These are phyloP conservation scores for Felis catus DNA, from an alignment of 2,113 vertebrate species.

Conservation along the genomic window DNA sequence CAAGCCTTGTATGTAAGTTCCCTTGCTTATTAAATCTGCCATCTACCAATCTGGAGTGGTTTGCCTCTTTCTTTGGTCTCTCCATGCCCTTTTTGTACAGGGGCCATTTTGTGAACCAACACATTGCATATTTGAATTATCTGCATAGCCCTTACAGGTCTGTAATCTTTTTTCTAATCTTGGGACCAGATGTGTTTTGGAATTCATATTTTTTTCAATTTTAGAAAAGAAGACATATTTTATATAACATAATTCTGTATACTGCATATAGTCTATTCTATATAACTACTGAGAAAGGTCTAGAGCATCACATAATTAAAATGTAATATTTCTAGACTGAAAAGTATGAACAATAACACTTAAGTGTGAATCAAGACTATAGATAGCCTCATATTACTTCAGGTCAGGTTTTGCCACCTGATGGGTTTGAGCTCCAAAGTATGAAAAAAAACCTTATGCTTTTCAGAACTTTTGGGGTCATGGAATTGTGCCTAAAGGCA, in stretches of 20 bases:
- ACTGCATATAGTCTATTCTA: neutral
- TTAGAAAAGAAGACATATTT: conserved; percentile 14
- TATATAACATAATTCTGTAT: conserved; percentile 2
- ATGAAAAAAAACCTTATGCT: neutral
- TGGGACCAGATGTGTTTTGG: neutral
- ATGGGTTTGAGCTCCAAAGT: conserved; percentile 13
- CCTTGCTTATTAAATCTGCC: neutral
- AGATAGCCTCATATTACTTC: neutral
- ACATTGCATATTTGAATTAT: conserved; percentile 26
- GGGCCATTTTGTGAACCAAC: neutral
- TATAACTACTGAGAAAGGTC: conserved; percentile 18
- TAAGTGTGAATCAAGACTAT: conserved; percentile 15
- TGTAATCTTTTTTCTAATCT: conserved; percentile 21
- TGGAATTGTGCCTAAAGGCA: neutral
- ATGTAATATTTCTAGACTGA: conserved; percentile 28
- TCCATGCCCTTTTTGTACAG: neutral
- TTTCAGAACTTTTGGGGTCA: neutral
- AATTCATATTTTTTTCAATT: conserved; percentile 33
- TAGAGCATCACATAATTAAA: neutral
- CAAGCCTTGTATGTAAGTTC: neutral
- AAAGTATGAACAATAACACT: conserved; percentile 20
- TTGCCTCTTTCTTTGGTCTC: neutral
- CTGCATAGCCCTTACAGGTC: neutral
- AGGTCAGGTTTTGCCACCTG: neutral
- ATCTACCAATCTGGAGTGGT: neutral